Evolutionary conservation across 1,140 invertebrate species (phyloP), one percentile per base, ranked within the genome.

Genomic region (Pinna nobilis): DNA sequence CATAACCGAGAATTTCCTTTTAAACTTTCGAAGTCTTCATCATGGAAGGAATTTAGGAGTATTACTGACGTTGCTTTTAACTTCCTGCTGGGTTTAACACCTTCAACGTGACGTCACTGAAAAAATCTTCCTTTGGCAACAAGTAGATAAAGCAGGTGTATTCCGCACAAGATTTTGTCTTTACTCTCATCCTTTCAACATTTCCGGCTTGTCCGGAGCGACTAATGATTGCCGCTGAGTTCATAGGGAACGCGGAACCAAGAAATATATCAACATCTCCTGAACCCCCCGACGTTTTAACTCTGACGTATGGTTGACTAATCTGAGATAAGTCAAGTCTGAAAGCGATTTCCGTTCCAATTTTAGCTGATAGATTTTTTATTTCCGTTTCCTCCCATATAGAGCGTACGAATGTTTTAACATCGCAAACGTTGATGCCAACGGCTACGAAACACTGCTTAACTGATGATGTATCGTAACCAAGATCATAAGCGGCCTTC

Each of bases 401-500:
- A 23, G 55, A 41, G 3, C 71, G 39, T 0, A 76, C 51, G 18
- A 79, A 72, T 11, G 66, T 37, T 3, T 67, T 47, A 4, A 76
- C 39, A 30, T 71, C 47, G 49, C 80, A 82, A 1, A 50, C 69
- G 9, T 63, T 50, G 20, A 82, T 74, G 11, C 80, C 80, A 0
- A 82, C 77, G 6, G 55, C 35, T 0, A n/a, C 20, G 47, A 82
- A 72, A 5, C 72, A 75, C 9, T 47, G 1, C 11, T 35, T 15
- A 44, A 79, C 53, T 1, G 32, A 11, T 3, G 47, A 37, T 18
- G 60, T 37, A 3, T 74, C 57, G 39, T 70, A 63, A 5, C 78
- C 76, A 20, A 78, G 63, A 33, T 80, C 78, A 47, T 78, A 78
- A 33, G 82, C 78, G n/a, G 82, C 63, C 47, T 81, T 78, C 47